Conservation (phyloP, 2,113 vertebrate genomes). For the Pavo muticus region DNA sequence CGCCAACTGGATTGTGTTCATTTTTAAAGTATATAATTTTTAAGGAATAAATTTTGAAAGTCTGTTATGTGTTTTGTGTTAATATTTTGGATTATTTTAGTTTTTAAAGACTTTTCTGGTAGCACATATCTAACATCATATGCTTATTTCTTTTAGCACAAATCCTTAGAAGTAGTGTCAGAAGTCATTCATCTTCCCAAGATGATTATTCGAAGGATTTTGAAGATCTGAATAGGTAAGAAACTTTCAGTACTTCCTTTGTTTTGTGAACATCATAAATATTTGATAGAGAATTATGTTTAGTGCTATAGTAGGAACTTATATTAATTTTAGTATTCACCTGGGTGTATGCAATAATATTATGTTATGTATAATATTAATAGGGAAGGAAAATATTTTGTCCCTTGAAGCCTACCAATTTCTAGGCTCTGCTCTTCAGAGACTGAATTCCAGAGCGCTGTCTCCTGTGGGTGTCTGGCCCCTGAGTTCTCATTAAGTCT, state of each 20-base stretch:
- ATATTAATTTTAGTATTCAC: background rate
- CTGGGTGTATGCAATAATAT: background rate
- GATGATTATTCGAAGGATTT: slow-evolving; percentile 58
- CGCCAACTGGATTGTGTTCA: background rate
- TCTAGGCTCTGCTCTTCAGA: background rate
- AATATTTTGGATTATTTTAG: background rate
- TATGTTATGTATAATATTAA: background rate
- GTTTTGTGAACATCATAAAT: background rate
- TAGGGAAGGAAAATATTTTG: background rate
- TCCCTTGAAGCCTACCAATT: background rate
- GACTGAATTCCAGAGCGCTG: background rate
- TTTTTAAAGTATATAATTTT: background rate
- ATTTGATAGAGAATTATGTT: background rate
- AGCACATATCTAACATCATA: background rate
- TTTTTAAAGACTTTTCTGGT: background rate
- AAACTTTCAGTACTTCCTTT: background rate
- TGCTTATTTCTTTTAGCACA: slow-evolving; percentile 27
- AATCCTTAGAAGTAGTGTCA: slow-evolving; percentile 58
- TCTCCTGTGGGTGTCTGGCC: background rate
- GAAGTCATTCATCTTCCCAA: slow-evolving; percentile 42
- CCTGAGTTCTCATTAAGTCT: background rate
- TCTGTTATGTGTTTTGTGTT: background rate
- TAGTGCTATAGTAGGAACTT: background rate
- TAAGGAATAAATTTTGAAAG: background rate
- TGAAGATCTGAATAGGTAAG: slow-evolving; percentile 67